These are phyloP conservation scores for Prenolepis imparis DNA, from an alignment of 2,888 invertebrate genomes.

Conservation along the genomic window DNA sequence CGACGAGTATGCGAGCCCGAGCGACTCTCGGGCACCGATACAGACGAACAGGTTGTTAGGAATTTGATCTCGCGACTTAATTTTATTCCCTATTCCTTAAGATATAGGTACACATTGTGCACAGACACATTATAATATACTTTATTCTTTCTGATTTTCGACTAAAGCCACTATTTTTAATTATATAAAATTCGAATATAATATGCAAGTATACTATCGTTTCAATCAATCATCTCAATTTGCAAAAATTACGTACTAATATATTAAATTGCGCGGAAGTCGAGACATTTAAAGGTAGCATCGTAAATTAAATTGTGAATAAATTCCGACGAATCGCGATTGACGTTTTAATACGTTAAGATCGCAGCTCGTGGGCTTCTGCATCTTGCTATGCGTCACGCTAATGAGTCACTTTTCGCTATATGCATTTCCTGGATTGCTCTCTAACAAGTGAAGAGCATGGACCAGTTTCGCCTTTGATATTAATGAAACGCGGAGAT, in stretches of 20 bases:
- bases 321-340: slow-evolving; percentile 23
- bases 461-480: neutral
- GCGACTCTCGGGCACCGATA: neutral
- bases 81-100: slow-evolving; percentile 32
- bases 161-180: neutral
- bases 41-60: slow-evolving; percentile 64
- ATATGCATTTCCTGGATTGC: slow-evolving; percentile 41
- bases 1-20: slow-evolving; percentile 57
- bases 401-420: slow-evolving; percentile 63
- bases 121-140: neutral
- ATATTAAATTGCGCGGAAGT: neutral
- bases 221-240: neutral
- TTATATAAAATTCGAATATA: neutral
- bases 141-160: neutral
- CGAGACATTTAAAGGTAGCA: neutral
- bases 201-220: neutral
- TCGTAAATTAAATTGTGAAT: neutral
- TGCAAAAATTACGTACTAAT: neutral
- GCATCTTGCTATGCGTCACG: slow-evolving; percentile 47
- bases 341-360: slow-evolving; percentile 23
- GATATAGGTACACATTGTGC: neutral
- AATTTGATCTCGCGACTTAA: slow-evolving; percentile 16
- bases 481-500: neutral
- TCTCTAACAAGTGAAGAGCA: neutral
- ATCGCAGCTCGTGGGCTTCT: slow-evolving; percentile 12